Evolutionary conservation across 2,797 vertebrate genomes (phyloP).

Genomic region (Siniperca scherzeri): DNA sequence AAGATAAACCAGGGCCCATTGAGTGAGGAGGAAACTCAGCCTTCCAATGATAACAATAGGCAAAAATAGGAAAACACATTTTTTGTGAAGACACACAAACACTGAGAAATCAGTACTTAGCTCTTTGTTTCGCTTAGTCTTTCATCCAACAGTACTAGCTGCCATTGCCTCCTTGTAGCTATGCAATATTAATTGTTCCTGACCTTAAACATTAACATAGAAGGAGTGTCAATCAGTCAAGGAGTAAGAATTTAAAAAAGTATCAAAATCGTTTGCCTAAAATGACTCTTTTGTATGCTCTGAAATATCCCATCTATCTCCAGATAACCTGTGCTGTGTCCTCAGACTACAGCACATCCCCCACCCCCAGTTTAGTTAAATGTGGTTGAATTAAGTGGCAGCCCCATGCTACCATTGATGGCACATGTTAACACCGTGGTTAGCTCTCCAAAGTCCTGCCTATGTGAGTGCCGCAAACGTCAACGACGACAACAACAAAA

Average conservation of each 20-base stretch:
- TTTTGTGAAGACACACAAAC: constrained; percentile 31
- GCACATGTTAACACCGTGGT: constrained; percentile 47
- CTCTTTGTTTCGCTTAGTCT: constrained; percentile 12
- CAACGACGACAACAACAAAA: constrained; percentile 32
- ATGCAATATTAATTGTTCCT: background rate
- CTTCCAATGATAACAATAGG: constrained; percentile 37
- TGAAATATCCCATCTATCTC: background rate
- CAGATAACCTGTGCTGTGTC: constrained; percentile 7
- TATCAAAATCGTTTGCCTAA: background rate
- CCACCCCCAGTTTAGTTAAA: constrained; percentile 5
- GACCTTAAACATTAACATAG: background rate
- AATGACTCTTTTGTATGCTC: background rate
- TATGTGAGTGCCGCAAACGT: constrained; percentile 37
- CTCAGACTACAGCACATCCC: constrained; percentile 7
- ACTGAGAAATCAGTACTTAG: background rate
- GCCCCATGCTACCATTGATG: constrained; percentile 23
- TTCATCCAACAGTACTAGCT: constrained; percentile 17
- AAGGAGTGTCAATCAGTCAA: background rate
- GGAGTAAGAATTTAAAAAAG: background rate
- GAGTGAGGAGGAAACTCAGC: constrained; percentile 36
- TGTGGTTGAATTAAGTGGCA: constrained; percentile 35
- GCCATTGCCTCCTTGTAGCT: background rate
- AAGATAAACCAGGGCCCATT: constrained; percentile 23
- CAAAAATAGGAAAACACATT: constrained; percentile 13
- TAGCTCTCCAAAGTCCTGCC: constrained; percentile 39